Evolutionary conservation across 2,797 vertebrate genomes (phyloP), one percentile per base, ranked within the genome.

Genomic region (Myripristis murdjan): DNA sequence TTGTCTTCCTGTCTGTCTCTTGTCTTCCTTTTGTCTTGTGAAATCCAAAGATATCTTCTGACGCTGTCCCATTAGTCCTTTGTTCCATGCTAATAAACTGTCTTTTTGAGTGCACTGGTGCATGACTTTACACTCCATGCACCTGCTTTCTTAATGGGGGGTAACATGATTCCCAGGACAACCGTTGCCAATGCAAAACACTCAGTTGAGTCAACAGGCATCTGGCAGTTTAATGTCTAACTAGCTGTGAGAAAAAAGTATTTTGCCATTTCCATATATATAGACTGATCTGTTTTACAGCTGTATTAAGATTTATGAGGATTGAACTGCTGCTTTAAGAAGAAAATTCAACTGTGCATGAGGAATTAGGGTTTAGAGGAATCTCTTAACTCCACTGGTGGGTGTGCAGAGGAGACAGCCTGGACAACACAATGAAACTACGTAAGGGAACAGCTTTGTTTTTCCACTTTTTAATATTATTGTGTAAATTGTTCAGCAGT

Each of bases 131-230:
- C 23, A 58, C 20, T 77, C 47, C n/a, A 69, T 6, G 5, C 46
- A 63, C 69, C 49, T 73, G 70, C 73, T 89, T 86, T 85, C 77
- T 70, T 72, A 23, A 35, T 58, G 39, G 54, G 14, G 33, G 43
- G 80, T 70, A 88, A 86, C 84, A 44, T 64, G 74, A 88, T 91
- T 89, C 77, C 92, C 90, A 91, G 73, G 88, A 90, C 81, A 88
- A 92, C 91, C 49, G 91, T 92, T 91, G 83, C 87, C 82, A 89
- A 57, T 1, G 82, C 84, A 75, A 70, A 89, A 83, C 67, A 54
- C 74, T 72, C 61, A 51, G 41, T n/a, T 73, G 70, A 76, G 75
- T 44, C 67, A 81, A 68, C 43, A 47, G 61, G 58, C 62, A 61
- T 15, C 28, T 74, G 63, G 24, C 15, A 4, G 77, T 70, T 85